Base-by-base conservation (phyloP, 2,888 invertebrate genomes). In the Lasioglossum calceatum region DNA sequence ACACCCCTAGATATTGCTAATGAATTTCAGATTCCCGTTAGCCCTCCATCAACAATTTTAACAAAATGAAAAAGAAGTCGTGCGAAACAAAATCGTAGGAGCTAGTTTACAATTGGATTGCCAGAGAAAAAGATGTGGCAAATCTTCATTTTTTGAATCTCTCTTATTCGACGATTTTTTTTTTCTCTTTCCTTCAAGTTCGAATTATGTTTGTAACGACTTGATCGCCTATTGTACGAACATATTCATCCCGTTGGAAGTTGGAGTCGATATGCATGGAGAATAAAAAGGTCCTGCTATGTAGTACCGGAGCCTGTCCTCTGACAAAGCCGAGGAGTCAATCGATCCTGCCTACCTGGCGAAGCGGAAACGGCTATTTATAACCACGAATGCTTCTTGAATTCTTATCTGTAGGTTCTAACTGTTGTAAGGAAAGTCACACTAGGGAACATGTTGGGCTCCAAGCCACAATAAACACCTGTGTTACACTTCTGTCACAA, bases 321-420 rank as follows among this genome's bases (percentile, higher is more conserved):
- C 88, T 88, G 87, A 76, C 77, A 80, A 81, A 82, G 58, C 81
- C 76, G 75, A 58, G 32, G 72, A 77, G 83, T 78, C 84, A 72
- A 89, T 89, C 87, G 85, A 87, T 84, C 76, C 87, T 87, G 64
- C 14, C 82, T 89, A 86, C 88, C 88, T 87, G 89, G 72, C 84
- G 54, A 81, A 91, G 87, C 92, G 92, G 92, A 92, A 92, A 90
- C 82, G 82, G 89, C 90, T 88, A 88, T 92, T 91, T 91, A 89
- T 88, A 88, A 77, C 72, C 77, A 80, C 54, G 85, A 87, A 87
- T 88, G 89, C 87, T 79, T 88, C 88, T 87, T 90, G 92, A 91
- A 92, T 92, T 90, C 84, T 87, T 87, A 89, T 86, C 79, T 79
- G 74, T 78, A 79, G 58, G 36, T 74, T 27, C 0, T 27, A 27